A percentile compares a stretch with the other conserved stretches of the same genome.
These are phyloP conservation scores for Micrasema minimum DNA, from an alignment of 1,140 invertebrate species.

Conservation along the genomic window DNA sequence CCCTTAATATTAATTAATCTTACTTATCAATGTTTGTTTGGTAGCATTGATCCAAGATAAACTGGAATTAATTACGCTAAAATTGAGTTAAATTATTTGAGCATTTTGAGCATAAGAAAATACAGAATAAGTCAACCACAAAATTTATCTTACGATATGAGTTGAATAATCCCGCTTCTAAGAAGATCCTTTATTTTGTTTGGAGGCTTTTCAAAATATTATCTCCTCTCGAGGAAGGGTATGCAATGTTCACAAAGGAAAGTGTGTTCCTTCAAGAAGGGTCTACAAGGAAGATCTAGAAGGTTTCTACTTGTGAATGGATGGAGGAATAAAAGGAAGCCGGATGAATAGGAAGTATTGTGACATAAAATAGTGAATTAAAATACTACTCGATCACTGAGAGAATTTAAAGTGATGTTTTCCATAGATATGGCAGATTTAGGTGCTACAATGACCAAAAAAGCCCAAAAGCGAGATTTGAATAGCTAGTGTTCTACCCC, in stretches of 20 bases:
- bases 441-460: no score
- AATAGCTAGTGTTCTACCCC: no score
- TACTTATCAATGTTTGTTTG: background rate
- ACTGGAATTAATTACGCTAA: background rate
- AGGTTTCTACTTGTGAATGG: constrained; percentile 9
- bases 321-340: constrained; percentile 3
- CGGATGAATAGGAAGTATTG: constrained; percentile 4
- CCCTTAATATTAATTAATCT: background rate
- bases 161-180: constrained; percentile 11
- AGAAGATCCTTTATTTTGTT: constrained; percentile 11
- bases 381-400: no score
- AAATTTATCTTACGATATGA: constrained; percentile 8
- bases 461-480: no score
- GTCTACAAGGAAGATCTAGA: background rate
- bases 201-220: constrained; percentile 1
- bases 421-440: no score
- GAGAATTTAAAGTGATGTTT: no score
- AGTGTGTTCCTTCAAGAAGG: constrained; percentile 2
- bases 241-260: background rate
- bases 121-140: background rate
- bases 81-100: constrained; percentile 4
- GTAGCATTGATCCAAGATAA: background rate
- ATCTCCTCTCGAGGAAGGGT: constrained; percentile 11
- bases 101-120: background rate
- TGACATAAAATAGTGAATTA: background rate